Evolutionary conservation across 1,140 invertebrate genomes (phyloP).

Genomic region (Pararge aegeria): DNA sequence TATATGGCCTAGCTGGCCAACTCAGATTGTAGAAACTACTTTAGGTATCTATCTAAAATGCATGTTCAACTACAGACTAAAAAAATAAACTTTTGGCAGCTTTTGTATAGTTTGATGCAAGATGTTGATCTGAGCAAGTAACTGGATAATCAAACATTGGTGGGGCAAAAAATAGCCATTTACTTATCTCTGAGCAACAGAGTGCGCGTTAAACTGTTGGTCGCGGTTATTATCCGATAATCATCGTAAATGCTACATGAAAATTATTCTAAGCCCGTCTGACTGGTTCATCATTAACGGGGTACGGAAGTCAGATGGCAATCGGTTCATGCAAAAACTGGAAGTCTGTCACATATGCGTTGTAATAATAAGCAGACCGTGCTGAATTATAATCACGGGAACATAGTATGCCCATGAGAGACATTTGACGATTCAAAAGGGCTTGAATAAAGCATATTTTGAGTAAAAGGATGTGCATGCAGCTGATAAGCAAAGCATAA

Average conservation of each 20-base stretch:
- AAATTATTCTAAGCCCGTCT: not conserved
- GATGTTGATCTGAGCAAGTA: too few relatives aligned
- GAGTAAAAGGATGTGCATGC: not conserved
- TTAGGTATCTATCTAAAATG: too few relatives aligned
- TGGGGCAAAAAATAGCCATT: not conserved
- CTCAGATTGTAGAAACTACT: too few relatives aligned
- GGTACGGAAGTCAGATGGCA: not conserved
- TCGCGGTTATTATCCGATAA: not conserved
- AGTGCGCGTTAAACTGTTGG: not conserved
- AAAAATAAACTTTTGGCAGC: too few relatives aligned
- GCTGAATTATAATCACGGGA: not conserved
- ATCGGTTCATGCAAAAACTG: not conserved
- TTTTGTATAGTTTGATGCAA: too few relatives aligned
- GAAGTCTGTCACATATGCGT: not conserved
- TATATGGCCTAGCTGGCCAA: too few relatives aligned
- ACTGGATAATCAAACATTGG: too few relatives aligned
- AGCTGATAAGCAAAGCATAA: slow-evolving; percentile 12
- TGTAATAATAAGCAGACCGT: not conserved
- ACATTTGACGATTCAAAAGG: not conserved
- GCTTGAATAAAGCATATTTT: slow-evolving; percentile 1
- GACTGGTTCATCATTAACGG: slow-evolving; percentile 1
- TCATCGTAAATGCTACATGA: not conserved
- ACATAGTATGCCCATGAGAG: not conserved
- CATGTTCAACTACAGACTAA: too few relatives aligned
- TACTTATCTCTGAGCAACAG: not conserved